Conservation (phyloP, 2,797 vertebrate species). For the Morelia viridis region DNA sequence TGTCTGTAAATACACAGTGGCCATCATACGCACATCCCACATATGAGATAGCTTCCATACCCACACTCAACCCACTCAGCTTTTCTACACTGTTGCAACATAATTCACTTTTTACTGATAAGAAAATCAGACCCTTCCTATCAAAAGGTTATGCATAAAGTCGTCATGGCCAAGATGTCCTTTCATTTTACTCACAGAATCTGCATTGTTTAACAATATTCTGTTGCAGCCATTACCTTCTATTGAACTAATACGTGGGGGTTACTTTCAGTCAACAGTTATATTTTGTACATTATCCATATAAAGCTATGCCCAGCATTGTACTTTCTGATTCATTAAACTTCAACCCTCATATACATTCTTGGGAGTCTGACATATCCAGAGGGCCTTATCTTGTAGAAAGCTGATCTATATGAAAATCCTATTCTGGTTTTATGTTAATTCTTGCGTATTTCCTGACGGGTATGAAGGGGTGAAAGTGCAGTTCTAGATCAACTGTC, state of each 20-base stretch:
- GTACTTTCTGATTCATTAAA: neutral
- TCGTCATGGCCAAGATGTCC: neutral
- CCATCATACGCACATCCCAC: neutral
- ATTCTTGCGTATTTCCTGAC: neutral
- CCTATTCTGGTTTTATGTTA: neutral
- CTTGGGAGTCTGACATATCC: neutral
- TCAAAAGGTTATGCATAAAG: neutral
- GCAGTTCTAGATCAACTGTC: neutral
- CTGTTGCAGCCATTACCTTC: neutral
- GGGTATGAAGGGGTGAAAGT: neutral
- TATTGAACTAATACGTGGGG: neutral
- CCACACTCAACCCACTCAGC: neutral
- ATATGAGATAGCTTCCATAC: no score
- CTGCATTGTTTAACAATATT: neutral
- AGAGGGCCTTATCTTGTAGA: neutral
- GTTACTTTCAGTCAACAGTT: neutral
- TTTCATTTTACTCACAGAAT: neutral
- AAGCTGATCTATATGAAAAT: neutral
- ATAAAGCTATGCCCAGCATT: no score
- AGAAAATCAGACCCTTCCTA: neutral
- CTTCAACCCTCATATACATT: neutral
- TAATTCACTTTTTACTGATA: neutral
- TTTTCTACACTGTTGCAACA: neutral
- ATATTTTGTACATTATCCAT: neutral
- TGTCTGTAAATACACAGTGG: neutral